These are phyloP conservation scores for Alouatta palliata DNA, from an alignment of 2,113 vertebrate species.

Conservation along the genomic window DNA sequence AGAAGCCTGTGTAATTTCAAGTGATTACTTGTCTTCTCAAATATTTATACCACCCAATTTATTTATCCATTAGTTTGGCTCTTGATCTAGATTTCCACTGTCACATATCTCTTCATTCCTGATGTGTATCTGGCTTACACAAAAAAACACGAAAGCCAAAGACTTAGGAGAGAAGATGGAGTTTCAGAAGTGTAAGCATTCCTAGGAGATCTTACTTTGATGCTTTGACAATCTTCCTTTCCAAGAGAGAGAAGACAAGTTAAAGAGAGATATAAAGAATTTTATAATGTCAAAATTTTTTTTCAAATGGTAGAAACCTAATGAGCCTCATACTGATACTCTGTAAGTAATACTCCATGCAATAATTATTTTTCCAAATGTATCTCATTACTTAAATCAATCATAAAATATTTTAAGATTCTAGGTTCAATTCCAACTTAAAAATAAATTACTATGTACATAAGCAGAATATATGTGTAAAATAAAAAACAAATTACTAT, in stretches of 20 bases:
- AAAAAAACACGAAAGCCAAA: not conserved
- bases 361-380: not conserved
- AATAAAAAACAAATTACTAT: not conserved
- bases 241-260: not conserved
- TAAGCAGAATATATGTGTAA: no score
- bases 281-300: no score
- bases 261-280: not conserved
- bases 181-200: not conserved
- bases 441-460: not conserved
- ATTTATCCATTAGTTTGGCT: not conserved
- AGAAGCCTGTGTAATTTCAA: constrained; percentile 24
- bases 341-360: not conserved
- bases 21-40: constrained; percentile 7
- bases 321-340: not conserved
- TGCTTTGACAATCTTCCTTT: not conserved
- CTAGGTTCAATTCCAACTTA: not conserved
- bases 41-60: not conserved
- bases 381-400: constrained; percentile 28
- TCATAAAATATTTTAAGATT: not conserved
- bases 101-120: not conserved
- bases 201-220: not conserved
- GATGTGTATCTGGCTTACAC: not conserved
- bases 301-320: not conserved
- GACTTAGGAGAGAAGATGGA: not conserved
- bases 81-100: not conserved